Base-by-base conservation (phyloP, 2,888 invertebrate species). In the Caradrina kadenii region DNA sequence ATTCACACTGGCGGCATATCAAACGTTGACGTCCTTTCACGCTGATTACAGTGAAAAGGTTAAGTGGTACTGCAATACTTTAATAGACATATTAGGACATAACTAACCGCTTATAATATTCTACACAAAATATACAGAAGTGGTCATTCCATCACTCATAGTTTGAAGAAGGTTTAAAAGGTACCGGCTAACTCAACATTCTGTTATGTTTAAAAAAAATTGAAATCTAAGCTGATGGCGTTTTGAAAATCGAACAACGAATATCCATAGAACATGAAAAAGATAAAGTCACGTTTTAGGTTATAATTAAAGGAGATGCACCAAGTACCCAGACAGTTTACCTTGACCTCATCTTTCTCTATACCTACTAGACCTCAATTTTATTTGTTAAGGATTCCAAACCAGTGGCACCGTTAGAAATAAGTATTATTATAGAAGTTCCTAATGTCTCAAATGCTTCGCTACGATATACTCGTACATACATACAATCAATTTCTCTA, bases 31-130 rank as follows among this genome's bases (percentile, higher is more conserved):
- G 71, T 66, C 73, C 63, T 71, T 64, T 67, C 72, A 77, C 58
- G 78, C 50, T 17, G 13, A 62, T 67, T 61, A 66, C n/a, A 39
- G 31, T 64, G 73, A 77, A 73, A 77, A 77, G 76, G 67, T 76
- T 77, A 76, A 73, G 76, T 67, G 72, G 61, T n/a, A 65, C 26
- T 31, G 56, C 73, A 77, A 67, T 54, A 42, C 11, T 50, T 73
- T 58, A 58, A 67, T 61, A 63, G 52, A 52, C 15, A 63, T 67
- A 77, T 76, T 76, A 63, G 21, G 62, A 71, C 62, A 65, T 54
- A 58, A 19, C 7, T 7, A 49, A 48, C 19, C 31, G 19, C 35
- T 60, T 45, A 52, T 11, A 35, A 45, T 55, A 11, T 60, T 60
- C 5, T 17, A 19, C 0, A 26, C 1, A 10, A 19, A 55, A 11